Evolutionary conservation across 1,140 invertebrate species (phyloP).

Genomic region (Lanistes nyassanus): DNA sequence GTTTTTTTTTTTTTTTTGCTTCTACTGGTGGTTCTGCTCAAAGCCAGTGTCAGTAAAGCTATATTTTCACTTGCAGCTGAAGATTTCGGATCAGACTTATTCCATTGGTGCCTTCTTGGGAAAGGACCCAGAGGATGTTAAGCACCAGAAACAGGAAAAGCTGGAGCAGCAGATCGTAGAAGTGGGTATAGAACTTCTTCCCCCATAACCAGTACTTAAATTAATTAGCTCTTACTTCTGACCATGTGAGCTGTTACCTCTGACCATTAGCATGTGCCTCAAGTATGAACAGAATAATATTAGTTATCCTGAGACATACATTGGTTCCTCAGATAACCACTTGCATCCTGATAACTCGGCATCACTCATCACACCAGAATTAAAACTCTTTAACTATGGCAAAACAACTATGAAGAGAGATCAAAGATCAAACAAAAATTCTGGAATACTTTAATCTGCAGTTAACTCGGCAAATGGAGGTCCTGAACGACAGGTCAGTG

Average conservation of each 20-base stretch:
- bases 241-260: too few relatives aligned
- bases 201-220: too few relatives aligned
- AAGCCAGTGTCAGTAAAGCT: neutral
- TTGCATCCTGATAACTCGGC: too few relatives aligned
- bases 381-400: neutral
- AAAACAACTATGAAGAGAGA: neutral
- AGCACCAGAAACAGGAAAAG: slow-evolving; percentile 63
- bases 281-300: too few relatives aligned
- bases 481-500: slow-evolving; percentile 74
- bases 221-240: too few relatives aligned
- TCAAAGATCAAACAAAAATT: neutral
- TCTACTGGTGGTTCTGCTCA: too few relatives aligned
- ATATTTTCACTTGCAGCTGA: slow-evolving; percentile 43
- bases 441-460: slow-evolving; percentile 17
- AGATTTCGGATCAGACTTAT: slow-evolving; percentile 63
- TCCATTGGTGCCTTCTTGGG: slow-evolving; percentile 64
- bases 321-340: too few relatives aligned
- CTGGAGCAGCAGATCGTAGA: slow-evolving; percentile 59
- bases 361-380: too few relatives aligned
- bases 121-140: slow-evolving; percentile 64
- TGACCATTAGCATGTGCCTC: too few relatives aligned
- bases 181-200: slow-evolving; percentile 50
- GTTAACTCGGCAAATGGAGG: slow-evolving; percentile 60
- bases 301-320: too few relatives aligned
- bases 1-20: slow-evolving; percentile 1